Evolutionary conservation across 1,140 invertebrate genomes (phyloP), one percentile per base, ranked within the genome.

Genomic region (Antheraea mylitta): DNA sequence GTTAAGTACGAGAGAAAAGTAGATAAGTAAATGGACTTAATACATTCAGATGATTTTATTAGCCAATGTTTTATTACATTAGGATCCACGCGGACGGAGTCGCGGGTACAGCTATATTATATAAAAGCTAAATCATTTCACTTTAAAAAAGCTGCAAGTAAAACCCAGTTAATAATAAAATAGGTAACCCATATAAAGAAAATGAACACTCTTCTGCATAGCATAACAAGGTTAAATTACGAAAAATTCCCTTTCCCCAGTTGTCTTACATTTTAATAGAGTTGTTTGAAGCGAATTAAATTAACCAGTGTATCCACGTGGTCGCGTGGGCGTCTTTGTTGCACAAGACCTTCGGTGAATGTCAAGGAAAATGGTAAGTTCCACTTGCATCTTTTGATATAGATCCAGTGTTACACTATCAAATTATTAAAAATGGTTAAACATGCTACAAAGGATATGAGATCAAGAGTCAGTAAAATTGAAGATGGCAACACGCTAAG

Each of bases 271-370:
- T 61, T 16, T 7, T 65, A 65, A 65, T 65, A 53, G 64, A 48
- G 64, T 65, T 65, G 64, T 53, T 45, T 42, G 42, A 19, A 48
- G 42, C 45, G 19, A 61, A 65, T 65, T 45, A 65, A 65, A 65
- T 48, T 48, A 64, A 65, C 18, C 58, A 66, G 66, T 68, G 62
- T 63, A 69, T 48, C n/a, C 71, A 72, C 71, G 70, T 69, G 70
- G 60, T 61, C 60, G 61, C 42, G 58, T 42, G 61, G 48, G 53
- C 48, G 53, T 66, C 67, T 72, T 74, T 77, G 68, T 78, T 76
- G 70, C 59, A 38, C 36, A 11, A 19, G 65, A 72, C 76, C 76
- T 78, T 78, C 71, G 36, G 18, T 70, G 77, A 78, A 79, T 79
- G 77, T 72, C 77, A 79, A 66, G 77, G 77, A 67, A 42, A 64